These are phyloP conservation scores for Amphiprion percula DNA, from an alignment of 2,113 vertebrate species.

Conservation along the genomic window DNA sequence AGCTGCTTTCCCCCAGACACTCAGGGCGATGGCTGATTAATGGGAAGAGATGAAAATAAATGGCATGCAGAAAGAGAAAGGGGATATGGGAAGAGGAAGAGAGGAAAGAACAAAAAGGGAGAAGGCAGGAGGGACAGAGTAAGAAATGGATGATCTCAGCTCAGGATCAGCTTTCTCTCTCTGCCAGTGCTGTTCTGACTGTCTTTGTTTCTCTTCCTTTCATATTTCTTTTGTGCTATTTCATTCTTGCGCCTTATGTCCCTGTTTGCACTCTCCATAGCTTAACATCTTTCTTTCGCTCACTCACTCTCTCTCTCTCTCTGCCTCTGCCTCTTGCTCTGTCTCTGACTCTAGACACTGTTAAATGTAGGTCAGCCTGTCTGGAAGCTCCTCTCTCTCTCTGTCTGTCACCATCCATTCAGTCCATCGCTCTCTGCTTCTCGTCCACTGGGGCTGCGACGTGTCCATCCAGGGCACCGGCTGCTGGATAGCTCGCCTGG, in stretches of 20 bases:
- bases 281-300: background rate
- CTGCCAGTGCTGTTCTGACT: slow-evolving; percentile 7
- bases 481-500: slow-evolving; percentile 58
- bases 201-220: slow-evolving; percentile 28
- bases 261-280: slow-evolving; percentile 17
- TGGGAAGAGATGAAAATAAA: slow-evolving; percentile 62
- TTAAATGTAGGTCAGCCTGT: slow-evolving; percentile 80
- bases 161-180: slow-evolving; percentile 40
- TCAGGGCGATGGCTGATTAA: slow-evolving; percentile 52
- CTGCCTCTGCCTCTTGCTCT: slow-evolving; percentile 49
- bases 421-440: slow-evolving; percentile 48
- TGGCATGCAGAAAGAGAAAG: slow-evolving; percentile 22
- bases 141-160: slow-evolving; percentile 20
- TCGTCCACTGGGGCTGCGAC: slow-evolving; percentile 61
- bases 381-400: slow-evolving; percentile 70
- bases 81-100: slow-evolving; percentile 16
- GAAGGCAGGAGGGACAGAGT: background rate
- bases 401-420: slow-evolving; percentile 46
- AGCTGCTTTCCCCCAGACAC: slow-evolving; percentile 36
- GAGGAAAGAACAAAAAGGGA: slow-evolving; percentile 30
- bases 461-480: slow-evolving; percentile 59
- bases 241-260: slow-evolving; percentile 37
- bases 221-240: slow-evolving; percentile 37
- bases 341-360: slow-evolving; percentile 72
- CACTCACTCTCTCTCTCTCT: slow-evolving; percentile 11